phyloP scores from a whole-genome alignment of 2,113 vertebrate species.

The Picathartes gymnocephalus region DNA sequence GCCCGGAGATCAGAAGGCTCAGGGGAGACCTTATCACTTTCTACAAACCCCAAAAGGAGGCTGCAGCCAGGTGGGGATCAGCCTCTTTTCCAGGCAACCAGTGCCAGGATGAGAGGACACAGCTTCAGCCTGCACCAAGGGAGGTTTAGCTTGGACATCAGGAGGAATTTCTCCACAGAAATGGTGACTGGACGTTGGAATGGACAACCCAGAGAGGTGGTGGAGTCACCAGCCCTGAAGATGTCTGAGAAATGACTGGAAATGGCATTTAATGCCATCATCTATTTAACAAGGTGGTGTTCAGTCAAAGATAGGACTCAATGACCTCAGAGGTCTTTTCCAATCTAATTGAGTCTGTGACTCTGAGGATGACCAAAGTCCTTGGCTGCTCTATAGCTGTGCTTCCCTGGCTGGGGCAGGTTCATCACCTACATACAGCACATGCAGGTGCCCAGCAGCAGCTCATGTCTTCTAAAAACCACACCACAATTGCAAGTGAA shows the following conservation, averaged over 20 bases:
- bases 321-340: neutral
- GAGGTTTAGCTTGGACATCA: neutral
- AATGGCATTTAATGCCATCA: neutral
- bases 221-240: neutral
- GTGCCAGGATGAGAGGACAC: neutral
- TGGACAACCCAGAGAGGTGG: too few relatives aligned
- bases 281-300: neutral
- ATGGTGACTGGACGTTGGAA: neutral
- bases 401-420: neutral
- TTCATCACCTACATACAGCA: neutral
- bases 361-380: neutral
- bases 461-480: neutral
- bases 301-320: neutral
- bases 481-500: neutral
- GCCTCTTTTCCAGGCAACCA: neutral
- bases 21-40: neutral
- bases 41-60: neutral
- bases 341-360: too few relatives aligned
- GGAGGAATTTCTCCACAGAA: neutral
- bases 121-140: too few relatives aligned
- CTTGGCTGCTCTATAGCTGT: neutral
- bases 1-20: rapidly evolving
- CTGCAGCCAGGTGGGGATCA: rapidly evolving
- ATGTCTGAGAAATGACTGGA: rapidly evolving
- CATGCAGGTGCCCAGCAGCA: rapidly evolving